phyloP scores from a whole-genome alignment of 2,113 vertebrate genomes.

The Pelodiscus sinensis region DNA sequence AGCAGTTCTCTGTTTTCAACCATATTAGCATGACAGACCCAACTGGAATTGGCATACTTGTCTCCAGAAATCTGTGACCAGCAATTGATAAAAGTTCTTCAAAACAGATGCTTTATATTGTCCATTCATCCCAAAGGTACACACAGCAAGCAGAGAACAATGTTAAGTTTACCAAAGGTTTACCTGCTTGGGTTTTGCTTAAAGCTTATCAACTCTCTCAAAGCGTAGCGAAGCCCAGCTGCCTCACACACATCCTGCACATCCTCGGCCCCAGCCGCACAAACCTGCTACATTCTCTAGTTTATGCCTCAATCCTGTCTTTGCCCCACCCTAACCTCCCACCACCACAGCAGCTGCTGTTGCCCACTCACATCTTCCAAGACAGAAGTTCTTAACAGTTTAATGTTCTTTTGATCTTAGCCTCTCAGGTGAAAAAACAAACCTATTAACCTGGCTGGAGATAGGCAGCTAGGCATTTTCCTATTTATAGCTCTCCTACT shows the following conservation, averaged over 20 bases:
- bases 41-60: not conserved
- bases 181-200: not conserved
- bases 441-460: not conserved
- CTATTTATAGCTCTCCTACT: not conserved
- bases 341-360: not conserved
- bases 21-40: not conserved
- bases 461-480: not conserved
- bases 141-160: not conserved
- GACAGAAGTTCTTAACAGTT: not conserved
- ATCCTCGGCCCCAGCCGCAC: not conserved
- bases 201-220: not conserved
- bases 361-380: not conserved
- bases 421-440: not conserved
- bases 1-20: not conserved
- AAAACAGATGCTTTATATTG: conserved; percentile 2
- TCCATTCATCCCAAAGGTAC: not conserved
- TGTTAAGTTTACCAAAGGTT: not conserved
- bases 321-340: not conserved
- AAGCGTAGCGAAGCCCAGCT: not conserved
- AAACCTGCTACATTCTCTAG: not conserved
- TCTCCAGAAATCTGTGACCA: conserved; percentile 8
- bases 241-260: not conserved
- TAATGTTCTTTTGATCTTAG: not conserved
- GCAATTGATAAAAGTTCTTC: not conserved
- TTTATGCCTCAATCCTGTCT: not conserved